Conservation (phyloP, 2,888 invertebrate species). For the Pristionchus entomophagus region DNA sequence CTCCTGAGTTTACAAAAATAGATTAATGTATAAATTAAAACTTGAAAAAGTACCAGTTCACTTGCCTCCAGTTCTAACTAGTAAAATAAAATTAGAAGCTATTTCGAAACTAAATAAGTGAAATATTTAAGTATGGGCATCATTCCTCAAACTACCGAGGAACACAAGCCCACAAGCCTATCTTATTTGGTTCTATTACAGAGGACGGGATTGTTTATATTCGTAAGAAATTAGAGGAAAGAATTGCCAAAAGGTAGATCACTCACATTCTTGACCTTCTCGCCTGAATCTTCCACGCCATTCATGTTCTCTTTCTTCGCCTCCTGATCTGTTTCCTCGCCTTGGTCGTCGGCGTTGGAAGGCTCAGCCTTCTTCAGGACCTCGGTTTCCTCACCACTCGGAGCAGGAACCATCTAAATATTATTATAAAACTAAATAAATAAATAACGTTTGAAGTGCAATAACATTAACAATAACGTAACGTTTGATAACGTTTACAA, state of each 20-base stretch:
- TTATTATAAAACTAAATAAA: not conserved
- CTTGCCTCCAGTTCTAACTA: too few species aligned
- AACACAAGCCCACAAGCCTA: too few species aligned
- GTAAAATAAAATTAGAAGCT: not conserved
- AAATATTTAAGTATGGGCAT: too few species aligned
- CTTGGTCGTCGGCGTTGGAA: not conserved
- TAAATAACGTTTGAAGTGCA: too few species aligned
- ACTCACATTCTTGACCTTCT: slow-evolving; percentile 8
- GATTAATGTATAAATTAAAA: too few species aligned
- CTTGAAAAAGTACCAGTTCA: too few species aligned
- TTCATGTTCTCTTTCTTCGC: slow-evolving; percentile 27
- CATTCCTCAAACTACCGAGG: too few species aligned
- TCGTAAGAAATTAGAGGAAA: too few species aligned
- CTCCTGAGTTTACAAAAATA: too few species aligned
- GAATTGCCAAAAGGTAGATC: not conserved
- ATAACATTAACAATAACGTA: not conserved
- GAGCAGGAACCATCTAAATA: not conserved
- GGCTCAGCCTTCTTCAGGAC: not conserved
- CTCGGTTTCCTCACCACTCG: not conserved
- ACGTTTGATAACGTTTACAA: too few species aligned
- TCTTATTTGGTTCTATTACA: too few species aligned
- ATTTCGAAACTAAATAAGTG: not conserved
- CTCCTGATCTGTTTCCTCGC: not conserved
- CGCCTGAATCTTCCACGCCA: slow-evolving; percentile 39
- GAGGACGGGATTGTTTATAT: too few species aligned